Evolutionary conservation across 2,888 invertebrate species (phyloP).

Genomic region (Lepidocyrtoides sp.): DNA sequence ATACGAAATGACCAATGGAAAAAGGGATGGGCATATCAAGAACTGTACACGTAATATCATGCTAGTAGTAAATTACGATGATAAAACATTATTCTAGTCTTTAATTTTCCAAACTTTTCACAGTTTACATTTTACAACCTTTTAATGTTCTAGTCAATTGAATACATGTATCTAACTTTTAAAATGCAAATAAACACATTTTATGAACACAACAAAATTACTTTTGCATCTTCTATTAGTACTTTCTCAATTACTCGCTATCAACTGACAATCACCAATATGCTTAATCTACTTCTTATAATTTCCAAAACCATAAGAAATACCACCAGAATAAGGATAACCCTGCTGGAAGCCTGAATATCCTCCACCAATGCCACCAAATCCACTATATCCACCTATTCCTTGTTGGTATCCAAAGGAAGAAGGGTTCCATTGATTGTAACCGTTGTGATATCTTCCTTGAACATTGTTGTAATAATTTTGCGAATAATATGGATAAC

Average conservation of each 20-base stretch:
- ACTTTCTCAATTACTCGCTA: not conserved
- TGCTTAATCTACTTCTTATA: slow-evolving; percentile 23
- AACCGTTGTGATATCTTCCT: slow-evolving; percentile 52
- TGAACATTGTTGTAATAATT: slow-evolving; percentile 10
- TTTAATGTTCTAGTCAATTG: no score
- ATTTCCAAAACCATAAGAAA: slow-evolving; percentile 4
- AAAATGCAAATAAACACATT: no score
- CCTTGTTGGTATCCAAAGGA: not conserved
- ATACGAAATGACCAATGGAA: slow-evolving; percentile 63
- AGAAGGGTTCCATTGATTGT: slow-evolving; percentile 54
- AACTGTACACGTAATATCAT: slow-evolving; percentile 83
- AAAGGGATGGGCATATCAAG: slow-evolving; percentile 86
- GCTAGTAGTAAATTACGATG: no score
- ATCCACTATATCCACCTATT: slow-evolving; percentile 24
- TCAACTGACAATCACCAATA: not conserved
- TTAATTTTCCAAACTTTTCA: no score
- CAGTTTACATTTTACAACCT: no score
- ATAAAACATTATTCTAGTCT: no score
- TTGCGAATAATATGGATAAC: slow-evolving; percentile 25
- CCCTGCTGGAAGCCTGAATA: slow-evolving; percentile 35
- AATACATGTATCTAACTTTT: no score
- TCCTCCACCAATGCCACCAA: slow-evolving; percentile 10
- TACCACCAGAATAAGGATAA: slow-evolving; percentile 11
- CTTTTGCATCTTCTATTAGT: not conserved
- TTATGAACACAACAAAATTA: not conserved